Percentiles rank a stretch among this genome's conserved stretches.
Evolutionary conservation across 2,797 vertebrate species (phyloP).

Genomic region (Scolopax rusticola): DNA sequence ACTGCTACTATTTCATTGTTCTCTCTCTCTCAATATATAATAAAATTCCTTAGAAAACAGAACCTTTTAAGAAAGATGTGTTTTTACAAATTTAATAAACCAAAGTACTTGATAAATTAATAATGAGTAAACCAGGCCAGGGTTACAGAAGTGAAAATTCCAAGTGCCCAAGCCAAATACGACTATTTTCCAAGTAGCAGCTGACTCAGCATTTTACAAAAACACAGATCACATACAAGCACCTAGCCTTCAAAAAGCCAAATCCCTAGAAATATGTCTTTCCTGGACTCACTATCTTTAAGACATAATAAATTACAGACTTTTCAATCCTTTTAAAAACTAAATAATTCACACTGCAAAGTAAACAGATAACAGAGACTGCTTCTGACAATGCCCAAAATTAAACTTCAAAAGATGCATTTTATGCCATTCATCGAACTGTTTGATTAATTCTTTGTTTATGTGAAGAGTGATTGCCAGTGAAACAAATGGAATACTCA

Average conservation of each 20-base stretch:
- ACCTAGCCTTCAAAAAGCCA: not conserved
- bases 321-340: not conserved
- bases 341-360: not conserved
- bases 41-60: not conserved
- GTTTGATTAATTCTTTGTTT: not conserved
- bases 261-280: not conserved
- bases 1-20: not conserved
- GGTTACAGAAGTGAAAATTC: not conserved
- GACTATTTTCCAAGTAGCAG: not conserved
- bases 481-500: not conserved
- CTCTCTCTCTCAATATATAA: not conserved
- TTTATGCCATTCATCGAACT: not conserved
- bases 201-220: not conserved
- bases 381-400: not conserved
- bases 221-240: not conserved
- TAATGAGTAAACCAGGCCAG: not conserved
- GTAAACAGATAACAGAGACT: not conserved
- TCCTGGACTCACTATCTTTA: not conserved
- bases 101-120: not conserved
- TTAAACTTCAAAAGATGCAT: not conserved
- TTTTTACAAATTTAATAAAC: not conserved
- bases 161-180: not conserved
- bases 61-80: not conserved
- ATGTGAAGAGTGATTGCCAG: fast-evolving
- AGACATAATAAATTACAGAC: not conserved